These are phyloP conservation scores for Orientallactaga sibirica DNA, from an alignment of 2,797 vertebrate genomes.

Conservation along the genomic window DNA sequence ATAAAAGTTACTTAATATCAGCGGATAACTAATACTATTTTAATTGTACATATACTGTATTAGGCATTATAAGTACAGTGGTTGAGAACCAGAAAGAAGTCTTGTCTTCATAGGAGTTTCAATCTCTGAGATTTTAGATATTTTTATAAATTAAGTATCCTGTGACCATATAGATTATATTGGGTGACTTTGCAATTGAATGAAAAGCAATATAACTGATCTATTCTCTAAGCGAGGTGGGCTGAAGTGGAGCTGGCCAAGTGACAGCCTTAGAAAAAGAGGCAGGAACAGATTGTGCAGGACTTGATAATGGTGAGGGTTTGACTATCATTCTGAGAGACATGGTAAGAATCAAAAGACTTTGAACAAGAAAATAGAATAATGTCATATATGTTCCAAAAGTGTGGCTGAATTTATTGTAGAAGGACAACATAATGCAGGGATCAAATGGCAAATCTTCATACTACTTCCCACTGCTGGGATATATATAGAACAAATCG, in stretches of 20 bases:
- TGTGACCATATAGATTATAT: constrained; percentile 3
- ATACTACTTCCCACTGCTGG: not conserved
- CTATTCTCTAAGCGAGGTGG: not conserved
- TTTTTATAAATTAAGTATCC: not conserved
- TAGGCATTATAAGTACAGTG: not conserved
- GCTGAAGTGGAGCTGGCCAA: accelerated
- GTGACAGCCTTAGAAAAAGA: not conserved
- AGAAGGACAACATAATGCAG: not conserved
- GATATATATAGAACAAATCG: not conserved
- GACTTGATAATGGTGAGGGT: not conserved
- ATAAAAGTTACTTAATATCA: not conserved
- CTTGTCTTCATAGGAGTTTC: not conserved
- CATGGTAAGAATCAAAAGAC: not conserved
- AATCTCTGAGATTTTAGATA: constrained; percentile 10
- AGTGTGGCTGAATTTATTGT: not conserved
- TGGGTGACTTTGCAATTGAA: not conserved
- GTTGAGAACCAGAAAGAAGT: not conserved
- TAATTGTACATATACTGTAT: not conserved
- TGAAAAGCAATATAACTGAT: not conserved
- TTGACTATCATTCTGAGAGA: not conserved
- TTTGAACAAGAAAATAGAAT: not conserved
- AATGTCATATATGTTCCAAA: not conserved
- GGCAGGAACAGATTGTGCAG: accelerated
- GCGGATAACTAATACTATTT: not conserved
- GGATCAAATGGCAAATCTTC: not conserved